Percentiles rank a stretch among this genome's conserved stretches.
Conservation (phyloP, 2,113 vertebrate species). For the Cyanistes caeruleus region DNA sequence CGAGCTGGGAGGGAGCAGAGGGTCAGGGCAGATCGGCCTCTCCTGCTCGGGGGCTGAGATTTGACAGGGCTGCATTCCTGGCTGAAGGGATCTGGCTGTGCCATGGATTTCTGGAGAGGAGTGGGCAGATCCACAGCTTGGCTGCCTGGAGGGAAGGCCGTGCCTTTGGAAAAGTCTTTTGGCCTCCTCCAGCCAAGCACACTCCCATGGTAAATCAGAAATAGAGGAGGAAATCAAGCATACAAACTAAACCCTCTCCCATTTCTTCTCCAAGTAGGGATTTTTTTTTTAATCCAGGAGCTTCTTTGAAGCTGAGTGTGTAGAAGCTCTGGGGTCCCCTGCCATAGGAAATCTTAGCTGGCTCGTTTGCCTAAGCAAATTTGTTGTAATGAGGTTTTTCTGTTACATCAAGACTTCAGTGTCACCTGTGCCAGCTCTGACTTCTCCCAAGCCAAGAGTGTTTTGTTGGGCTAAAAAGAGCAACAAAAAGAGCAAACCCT, state of each 20-base stretch:
- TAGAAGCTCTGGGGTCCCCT: background rate
- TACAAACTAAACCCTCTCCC: background rate
- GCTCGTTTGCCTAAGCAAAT: background rate
- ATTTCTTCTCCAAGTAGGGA: background rate
- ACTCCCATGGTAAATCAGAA: background rate
- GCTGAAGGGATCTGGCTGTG: conserved; percentile 33
- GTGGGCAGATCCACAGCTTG: background rate
- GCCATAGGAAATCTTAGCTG: background rate
- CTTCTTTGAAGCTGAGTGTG: background rate
- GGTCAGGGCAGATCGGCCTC: conserved; percentile 14
- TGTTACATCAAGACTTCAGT: background rate
- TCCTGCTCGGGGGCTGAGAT: conserved; percentile 7
- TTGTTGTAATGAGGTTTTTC: background rate
- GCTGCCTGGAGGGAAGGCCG: background rate
- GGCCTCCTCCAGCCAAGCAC: background rate
- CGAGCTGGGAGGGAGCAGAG: background rate
- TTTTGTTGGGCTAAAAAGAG: conserved; percentile 2
- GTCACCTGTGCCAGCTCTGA: background rate
- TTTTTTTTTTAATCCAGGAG: background rate
- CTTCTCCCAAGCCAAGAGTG: background rate
- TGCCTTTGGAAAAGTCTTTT: background rate
- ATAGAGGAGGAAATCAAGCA: background rate
- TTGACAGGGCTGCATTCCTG: conserved; percentile 62
- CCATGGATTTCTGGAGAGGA: background rate
- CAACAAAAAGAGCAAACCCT: background rate